Conservation (phyloP, 2,113 vertebrate genomes). For the Anoura caudifer region DNA sequence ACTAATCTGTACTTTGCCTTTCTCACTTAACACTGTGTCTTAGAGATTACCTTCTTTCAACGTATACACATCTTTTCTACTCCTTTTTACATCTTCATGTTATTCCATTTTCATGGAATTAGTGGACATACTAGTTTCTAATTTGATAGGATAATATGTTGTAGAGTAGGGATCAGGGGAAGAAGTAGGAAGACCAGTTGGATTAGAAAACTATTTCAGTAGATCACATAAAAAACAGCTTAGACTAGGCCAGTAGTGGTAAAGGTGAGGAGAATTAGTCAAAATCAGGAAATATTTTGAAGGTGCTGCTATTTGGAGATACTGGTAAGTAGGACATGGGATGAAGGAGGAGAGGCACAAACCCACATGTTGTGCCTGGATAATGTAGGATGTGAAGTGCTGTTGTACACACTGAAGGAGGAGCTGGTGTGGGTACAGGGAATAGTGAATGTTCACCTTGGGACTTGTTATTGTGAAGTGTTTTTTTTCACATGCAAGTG, state of each 20-base stretch:
- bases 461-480: background rate
- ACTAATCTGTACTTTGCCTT: background rate
- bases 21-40: background rate
- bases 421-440: rapidly evolving
- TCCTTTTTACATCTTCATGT: background rate
- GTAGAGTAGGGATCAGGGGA: background rate
- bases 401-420: background rate
- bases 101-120: background rate
- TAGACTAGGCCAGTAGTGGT: background rate
- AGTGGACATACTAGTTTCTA: background rate
- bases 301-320: background rate
- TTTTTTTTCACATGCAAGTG: background rate
- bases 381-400: rapidly evolving
- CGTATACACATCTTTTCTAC: background rate
- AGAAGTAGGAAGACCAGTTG: background rate
- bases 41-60: background rate
- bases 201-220: background rate
- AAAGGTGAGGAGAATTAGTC: background rate
- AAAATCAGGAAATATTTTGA: background rate
- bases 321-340: background rate
- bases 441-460: background rate
- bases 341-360: background rate
- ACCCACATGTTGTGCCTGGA: background rate
- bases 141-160: background rate
- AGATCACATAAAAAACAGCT: background rate